Evolutionary conservation across 2,888 invertebrate species (phyloP).

Genomic region (Hemithea aestivaria): DNA sequence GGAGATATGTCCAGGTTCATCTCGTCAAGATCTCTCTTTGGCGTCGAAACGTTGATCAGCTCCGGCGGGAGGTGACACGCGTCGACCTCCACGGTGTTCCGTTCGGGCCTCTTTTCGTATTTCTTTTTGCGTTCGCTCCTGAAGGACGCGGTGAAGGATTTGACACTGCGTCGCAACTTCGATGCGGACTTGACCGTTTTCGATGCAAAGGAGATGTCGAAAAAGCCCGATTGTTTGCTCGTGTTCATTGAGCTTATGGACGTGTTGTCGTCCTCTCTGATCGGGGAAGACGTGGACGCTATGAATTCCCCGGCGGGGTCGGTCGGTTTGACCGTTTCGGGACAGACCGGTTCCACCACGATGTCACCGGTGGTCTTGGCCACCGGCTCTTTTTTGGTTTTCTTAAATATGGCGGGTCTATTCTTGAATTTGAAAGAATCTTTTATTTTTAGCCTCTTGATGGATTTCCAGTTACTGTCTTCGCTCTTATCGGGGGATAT

Average conservation of each 20-base stretch:
- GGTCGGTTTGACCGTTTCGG: constrained; percentile 64
- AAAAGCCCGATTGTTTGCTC: constrained; percentile 73
- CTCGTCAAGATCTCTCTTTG: constrained; percentile 55
- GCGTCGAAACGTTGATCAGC: constrained; percentile 59
- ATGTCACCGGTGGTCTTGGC: constrained; percentile 64
- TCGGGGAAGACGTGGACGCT: constrained; percentile 70
- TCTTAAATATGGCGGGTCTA: constrained; percentile 70
- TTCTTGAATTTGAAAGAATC: constrained; percentile 76
- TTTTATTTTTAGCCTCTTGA: constrained; percentile 73
- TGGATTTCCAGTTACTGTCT: constrained; percentile 74
- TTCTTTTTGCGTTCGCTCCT: constrained; percentile 74
- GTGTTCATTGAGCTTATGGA: constrained; percentile 71
- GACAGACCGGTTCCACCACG: constrained; percentile 63
- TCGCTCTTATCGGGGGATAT: constrained; percentile 68
- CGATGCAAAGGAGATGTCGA: constrained; percentile 72
- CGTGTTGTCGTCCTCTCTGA: constrained; percentile 67
- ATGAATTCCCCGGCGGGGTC: constrained; percentile 67
- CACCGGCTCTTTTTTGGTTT: constrained; percentile 63
- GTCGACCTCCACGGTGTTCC: constrained; percentile 65
- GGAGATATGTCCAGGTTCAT: constrained; percentile 68
- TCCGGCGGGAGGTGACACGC: constrained; percentile 56
- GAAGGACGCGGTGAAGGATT: constrained; percentile 75
- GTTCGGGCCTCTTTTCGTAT: constrained; percentile 65
- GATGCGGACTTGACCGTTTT: constrained; percentile 73
- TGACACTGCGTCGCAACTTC: constrained; percentile 68